Evolutionary conservation across 2,113 vertebrate species (phyloP).

Genomic region (Cyphomyrus plagiostoma): DNA sequence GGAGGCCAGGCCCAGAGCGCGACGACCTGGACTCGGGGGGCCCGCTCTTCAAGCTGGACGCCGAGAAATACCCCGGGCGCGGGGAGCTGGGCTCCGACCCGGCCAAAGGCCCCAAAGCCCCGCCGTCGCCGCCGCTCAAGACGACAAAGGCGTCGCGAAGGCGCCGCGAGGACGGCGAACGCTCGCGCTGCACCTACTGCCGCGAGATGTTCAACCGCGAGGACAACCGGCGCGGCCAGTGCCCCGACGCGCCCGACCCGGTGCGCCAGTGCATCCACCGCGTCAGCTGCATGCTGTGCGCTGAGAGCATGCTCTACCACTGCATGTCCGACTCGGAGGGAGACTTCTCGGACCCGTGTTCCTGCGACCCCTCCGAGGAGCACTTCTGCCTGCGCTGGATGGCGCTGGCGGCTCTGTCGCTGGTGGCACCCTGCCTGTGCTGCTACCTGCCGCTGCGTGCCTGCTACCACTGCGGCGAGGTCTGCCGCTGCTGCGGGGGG

Average conservation of each 20-base stretch:
- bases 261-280: conserved; percentile 96
- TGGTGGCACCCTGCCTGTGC: conserved; percentile 98
- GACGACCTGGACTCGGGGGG: conserved; percentile 75
- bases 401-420: conserved; percentile 88
- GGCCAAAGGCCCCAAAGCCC: conserved; percentile 84
- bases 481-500: conserved; percentile 92
- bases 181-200: conserved; percentile 94
- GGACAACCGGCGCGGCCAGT: conserved; percentile 92
- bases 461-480: conserved; percentile 95
- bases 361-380: conserved; percentile 93
- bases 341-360: conserved; percentile 98
- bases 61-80: conserved; percentile 68
- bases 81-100: conserved; percentile 71
- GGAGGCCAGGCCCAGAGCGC: conserved; percentile 82
- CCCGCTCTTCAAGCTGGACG: conserved; percentile 83
- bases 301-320: conserved; percentile 99
- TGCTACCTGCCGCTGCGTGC: conserved; percentile 92
- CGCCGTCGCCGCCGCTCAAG: conserved; percentile 81
- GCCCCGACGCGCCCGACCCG: conserved; percentile 94
- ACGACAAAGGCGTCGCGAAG: conserved; percentile 81
- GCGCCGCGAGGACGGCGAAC: conserved; percentile 94
- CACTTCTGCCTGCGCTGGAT: conserved; percentile 98
- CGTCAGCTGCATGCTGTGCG: conserved; percentile 99
- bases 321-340: conserved; percentile 99
- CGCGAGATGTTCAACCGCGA: conserved; percentile 98